Conservation (phyloP, 1,140 invertebrate species). For the Elysia chlorotica region DNA sequence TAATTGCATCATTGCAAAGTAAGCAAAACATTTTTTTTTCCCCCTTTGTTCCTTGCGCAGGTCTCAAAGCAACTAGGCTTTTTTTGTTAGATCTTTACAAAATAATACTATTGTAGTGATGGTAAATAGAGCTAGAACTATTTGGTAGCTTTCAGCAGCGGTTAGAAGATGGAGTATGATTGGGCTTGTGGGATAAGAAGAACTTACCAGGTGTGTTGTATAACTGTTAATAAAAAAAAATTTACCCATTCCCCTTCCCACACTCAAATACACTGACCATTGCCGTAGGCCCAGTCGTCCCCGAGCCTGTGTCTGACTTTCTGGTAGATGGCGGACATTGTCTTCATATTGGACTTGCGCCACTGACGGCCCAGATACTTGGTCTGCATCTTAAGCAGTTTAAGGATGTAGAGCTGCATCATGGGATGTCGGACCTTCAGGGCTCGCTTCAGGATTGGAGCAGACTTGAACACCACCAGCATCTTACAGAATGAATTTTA, state of each 20-base stretch:
- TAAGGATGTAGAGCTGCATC: slow-evolving; percentile 98
- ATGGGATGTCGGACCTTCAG: slow-evolving; percentile 89
- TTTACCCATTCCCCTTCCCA: no score
- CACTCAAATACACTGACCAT: slow-evolving; percentile 76
- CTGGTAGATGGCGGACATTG: slow-evolving; percentile 98
- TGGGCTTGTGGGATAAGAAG: not conserved
- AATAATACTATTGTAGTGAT: no score
- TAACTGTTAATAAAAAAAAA: not conserved
- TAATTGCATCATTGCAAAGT: no score
- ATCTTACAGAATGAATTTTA: no score
- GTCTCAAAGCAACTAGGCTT: no score
- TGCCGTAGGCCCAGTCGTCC: slow-evolving; percentile 99
- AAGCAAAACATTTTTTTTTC: no score
- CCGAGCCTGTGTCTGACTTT: slow-evolving; percentile 87
- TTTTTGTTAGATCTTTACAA: no score
- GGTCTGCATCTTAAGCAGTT: slow-evolving; percentile 99
- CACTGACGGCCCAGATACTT: slow-evolving; percentile 98
- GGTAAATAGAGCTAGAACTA: no score
- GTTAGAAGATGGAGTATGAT: no score
- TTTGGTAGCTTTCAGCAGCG: no score
- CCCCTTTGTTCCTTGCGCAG: no score
- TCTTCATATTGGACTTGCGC: slow-evolving; percentile 99
- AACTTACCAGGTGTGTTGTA: not conserved
- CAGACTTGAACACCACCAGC: slow-evolving; percentile 99
- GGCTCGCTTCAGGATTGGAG: slow-evolving; percentile 95